Evolutionary conservation across 2,888 invertebrate genomes (phyloP), one percentile per base, ranked within the genome.

Genomic region (Pollenia labialis): DNA sequence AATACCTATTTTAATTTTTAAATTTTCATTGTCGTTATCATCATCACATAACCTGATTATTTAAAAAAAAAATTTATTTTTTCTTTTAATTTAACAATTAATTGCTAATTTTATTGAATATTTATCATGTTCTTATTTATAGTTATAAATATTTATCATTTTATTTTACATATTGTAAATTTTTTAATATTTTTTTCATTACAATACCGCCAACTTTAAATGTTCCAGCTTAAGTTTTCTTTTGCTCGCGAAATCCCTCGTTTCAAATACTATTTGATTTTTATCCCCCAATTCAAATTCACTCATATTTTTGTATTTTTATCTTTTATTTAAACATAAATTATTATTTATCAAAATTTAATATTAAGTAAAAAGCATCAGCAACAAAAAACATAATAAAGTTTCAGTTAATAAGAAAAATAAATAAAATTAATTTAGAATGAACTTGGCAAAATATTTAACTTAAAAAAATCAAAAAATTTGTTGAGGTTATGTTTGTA

Each of bases 351-450:
- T 82, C 74, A 74, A 72, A 72, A 52, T 76, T 8, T 77, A 81
- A 23, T 32, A 58, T 72, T 81, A 85, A 85, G 82, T 72, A 66
- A 71, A 75, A 72, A 81, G 40, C 60, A 81, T 48, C 52, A 74
- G 50, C 46, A 80, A 62, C 60, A 80, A 58, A 81, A 75, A 71
- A 44, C 66, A 42, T 58, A 87, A 84, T 87, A 87, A 87, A 87
- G 77, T 81, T 87, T 72, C 72, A 81, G 60, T 81, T 76, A 56
- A 76, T 83, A 84, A 58, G 3, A 23, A 69, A 12, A 75, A 68
- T 40, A 18, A 50, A 52, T 18, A 32, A 32, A 16, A 46, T 4
- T 32, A 23, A 50, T 32, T 56, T 68, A 42, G 23, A 68, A 40
- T 58, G 32, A 32, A 32, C 32, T 32, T 32, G 32, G 32, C 6